Evolutionary conservation across 2,113 vertebrate species (phyloP).

Genomic region (Aspiorhynchus laticeps): DNA sequence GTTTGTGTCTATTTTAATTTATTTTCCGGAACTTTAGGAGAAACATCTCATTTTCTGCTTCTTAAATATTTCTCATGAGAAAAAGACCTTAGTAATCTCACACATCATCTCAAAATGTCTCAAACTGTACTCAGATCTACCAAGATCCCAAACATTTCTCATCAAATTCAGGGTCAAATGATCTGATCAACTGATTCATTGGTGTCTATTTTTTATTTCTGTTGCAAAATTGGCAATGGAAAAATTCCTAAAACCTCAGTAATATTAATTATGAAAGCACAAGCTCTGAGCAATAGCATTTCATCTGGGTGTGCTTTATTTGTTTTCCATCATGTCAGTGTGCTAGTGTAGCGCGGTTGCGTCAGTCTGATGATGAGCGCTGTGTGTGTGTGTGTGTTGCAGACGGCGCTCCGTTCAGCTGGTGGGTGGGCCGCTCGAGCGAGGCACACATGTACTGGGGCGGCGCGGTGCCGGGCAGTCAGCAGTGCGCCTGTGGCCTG

Average conservation of each 20-base stretch:
- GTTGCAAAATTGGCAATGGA: neutral
- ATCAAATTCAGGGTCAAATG: neutral
- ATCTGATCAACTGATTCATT: neutral
- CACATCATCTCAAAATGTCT: neutral
- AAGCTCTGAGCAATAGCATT: neutral
- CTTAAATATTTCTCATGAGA: neutral
- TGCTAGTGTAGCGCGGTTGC: neutral
- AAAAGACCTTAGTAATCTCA: neutral
- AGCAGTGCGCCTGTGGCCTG: slow-evolving; percentile 73
- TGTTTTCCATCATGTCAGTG: neutral
- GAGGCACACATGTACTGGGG: slow-evolving; percentile 73
- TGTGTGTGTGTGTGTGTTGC: slow-evolving; percentile 40
- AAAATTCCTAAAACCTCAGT: neutral
- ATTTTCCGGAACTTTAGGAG: no score
- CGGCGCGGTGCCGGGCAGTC: slow-evolving; percentile 70
- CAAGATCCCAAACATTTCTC: neutral
- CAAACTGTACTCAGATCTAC: neutral
- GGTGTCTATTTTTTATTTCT: neutral
- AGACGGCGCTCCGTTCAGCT: slow-evolving; percentile 74
- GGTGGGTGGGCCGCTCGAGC: slow-evolving; percentile 71
- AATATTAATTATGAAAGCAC: neutral
- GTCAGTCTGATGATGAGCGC: neutral
- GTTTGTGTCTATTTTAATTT: no score
- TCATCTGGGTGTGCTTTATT: neutral
- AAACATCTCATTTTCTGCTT: neutral